Evolutionary conservation across 2,888 invertebrate species (phyloP).

Genomic region (Aspidiotus destructor): DNA sequence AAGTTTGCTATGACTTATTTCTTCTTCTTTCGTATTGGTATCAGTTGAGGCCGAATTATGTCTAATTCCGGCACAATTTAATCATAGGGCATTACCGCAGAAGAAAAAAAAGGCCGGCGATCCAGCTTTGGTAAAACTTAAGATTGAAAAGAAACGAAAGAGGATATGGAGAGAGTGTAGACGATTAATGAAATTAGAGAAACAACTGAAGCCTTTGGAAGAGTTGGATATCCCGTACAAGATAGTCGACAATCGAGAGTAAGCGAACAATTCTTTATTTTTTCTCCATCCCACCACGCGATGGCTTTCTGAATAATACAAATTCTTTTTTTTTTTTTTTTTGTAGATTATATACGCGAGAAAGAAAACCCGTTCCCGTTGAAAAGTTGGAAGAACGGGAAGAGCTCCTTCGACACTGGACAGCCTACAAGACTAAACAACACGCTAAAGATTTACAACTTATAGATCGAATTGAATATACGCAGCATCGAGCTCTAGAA

Average conservation of each 20-base stretch:
- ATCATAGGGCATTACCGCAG: conserved; percentile 60
- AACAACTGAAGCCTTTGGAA: conserved; percentile 79
- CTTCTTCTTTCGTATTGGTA: background rate
- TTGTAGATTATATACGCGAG: conserved; percentile 25
- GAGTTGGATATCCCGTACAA: conserved; percentile 68
- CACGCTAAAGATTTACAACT: conserved; percentile 55
- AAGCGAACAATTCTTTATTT: conserved; percentile 39
- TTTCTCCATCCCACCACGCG: background rate
- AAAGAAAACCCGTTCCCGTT: conserved; percentile 43
- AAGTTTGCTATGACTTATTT: background rate
- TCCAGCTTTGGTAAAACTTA: conserved; percentile 64
- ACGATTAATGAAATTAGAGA: conserved; percentile 65
- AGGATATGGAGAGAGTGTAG: conserved; percentile 81
- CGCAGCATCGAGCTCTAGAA: conserved; percentile 69
- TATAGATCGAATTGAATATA: conserved; percentile 56
- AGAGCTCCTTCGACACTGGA: conserved; percentile 65
- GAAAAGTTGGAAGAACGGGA: conserved; percentile 56
- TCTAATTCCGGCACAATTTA: background rate
- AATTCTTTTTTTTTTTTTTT: conserved; percentile 10
- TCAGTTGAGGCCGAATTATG: background rate
- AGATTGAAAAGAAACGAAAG: conserved; percentile 71
- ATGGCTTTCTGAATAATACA: background rate
- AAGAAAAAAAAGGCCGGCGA: conserved; percentile 83
- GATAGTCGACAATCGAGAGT: conserved; percentile 57
- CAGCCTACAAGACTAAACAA: conserved; percentile 55